These are phyloP conservation scores for Icerya purchasi DNA, from an alignment of 2,888 invertebrate genomes.

Conservation along the genomic window DNA sequence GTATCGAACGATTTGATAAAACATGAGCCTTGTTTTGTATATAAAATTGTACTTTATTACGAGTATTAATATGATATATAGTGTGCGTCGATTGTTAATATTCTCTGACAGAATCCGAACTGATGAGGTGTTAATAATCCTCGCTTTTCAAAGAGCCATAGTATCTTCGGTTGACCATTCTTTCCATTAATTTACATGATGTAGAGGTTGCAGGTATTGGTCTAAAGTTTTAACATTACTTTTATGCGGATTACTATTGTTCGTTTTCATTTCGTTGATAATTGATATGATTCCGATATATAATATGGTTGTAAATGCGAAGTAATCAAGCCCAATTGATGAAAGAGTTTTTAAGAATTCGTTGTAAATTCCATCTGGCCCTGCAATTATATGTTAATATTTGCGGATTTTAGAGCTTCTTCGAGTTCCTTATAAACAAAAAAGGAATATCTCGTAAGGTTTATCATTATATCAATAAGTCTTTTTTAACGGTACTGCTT, in stretches of 20 bases:
- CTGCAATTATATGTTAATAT: background rate
- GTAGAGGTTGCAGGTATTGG: background rate
- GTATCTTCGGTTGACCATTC: too few relatives aligned
- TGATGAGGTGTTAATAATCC: too few relatives aligned
- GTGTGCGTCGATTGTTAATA: too few relatives aligned
- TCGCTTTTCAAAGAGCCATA: too few relatives aligned
- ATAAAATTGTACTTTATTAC: background rate
- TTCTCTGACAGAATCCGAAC: too few relatives aligned
- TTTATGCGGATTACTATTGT: background rate
- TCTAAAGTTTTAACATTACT: background rate
- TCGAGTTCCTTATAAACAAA: background rate
- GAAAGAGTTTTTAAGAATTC: background rate
- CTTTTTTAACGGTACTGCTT: background rate
- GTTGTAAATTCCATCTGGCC: background rate
- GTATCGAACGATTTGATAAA: too few relatives aligned
- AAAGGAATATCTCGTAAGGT: background rate
- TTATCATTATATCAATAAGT: background rate
- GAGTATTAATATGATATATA: too few relatives aligned
- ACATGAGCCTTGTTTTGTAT: background rate
- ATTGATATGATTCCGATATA: background rate
- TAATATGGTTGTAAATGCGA: background rate
- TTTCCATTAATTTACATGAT: background rate
- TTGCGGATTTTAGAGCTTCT: background rate
- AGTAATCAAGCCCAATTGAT: background rate
- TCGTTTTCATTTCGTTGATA: background rate